Evolutionary conservation across 2,888 invertebrate genomes (phyloP), one percentile per base, ranked within the genome.

Genomic region (Drosophila mayaguana): DNA sequence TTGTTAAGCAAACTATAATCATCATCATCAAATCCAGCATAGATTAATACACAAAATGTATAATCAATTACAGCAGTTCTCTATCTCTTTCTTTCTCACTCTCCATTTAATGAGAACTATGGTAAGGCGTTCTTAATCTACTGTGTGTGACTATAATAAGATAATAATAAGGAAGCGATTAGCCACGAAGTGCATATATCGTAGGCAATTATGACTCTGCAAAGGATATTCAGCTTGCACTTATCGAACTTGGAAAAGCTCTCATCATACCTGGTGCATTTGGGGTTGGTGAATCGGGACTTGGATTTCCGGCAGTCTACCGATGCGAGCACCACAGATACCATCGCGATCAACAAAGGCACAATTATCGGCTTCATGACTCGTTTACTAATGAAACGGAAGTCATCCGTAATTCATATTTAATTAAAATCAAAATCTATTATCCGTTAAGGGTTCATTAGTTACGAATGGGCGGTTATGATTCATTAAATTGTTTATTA

Each of bases 311-410:
- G n/a, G 25, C 55, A 32, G 6, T 56, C 7, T 16, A 20, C 9
- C 9, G 55, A 20, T 3, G 16, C 20, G 16, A 56, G 2, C 2
- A 20, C 11, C 42, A 56, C 14, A 9, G 32, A 32, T 2, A 9
- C 9, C 20, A 20, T 14, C 18, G 16, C 18, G 6, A 20, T 20
- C 5, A 43, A 16, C 16, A 56, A 16, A 20, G 6, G 8, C 6
- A 36, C 3, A 11, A 38, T 54, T 61, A n/a, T 3, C 16, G 25
- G 20, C 48, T 11, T 45, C 74, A 68, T 74, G 3, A 40, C 53
- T 50, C 5, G 2, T 1, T 14, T 14, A 43, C 8, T 43, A 67
- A 42, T 67, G 36, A 36, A 4, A 14, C 3, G 1, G 3, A 2
- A 12, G 11, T 2, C 16, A 28, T 6, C 1, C 1, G 3, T 34